Evolutionary conservation across 1,140 invertebrate genomes (phyloP), one percentile per base, ranked within the genome.

Genomic region (Lamellibrachia luymesi): DNA sequence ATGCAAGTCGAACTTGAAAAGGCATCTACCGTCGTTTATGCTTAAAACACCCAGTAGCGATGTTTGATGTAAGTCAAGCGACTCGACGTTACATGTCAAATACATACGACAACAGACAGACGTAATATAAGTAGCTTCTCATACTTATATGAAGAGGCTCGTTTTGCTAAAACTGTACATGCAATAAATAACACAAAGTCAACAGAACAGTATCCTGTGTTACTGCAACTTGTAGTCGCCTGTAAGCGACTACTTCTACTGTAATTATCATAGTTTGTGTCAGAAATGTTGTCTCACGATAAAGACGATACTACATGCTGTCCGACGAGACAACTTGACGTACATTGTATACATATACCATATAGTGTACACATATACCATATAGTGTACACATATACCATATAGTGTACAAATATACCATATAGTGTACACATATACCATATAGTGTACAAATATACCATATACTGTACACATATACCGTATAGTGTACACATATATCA

Each of bases 101-200:
- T 80, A 80, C 64, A 80, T 80, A 80, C 13, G 64, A 80, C 7
- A 22, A 22, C 64, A 80, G 17, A 80, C 64, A 2, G 64, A 80
- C 6, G 64, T 80, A 10, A 80, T 22, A 80, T 0, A 80, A 80
- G 13, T 80, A 80, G 64, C 64, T 22, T 0, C 7, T 10, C 64
- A 10, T 4, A 80, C 17, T 80, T 10, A 22, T 80, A 22, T 80
- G 64, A 4, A 80, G 7, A 2, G 7, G 64, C 64, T 80, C 64
- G 64, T 80, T 80, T 2, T 80, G 64, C 7, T 80, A 80, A 80
- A 80, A 80, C 64, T 80, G 64, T 80, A 80, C 64, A 80, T 80
- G 64, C 64, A 80, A 80, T 80, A 80, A 80, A 80, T 80, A 80
- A 80, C 64, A 80, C 64, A 80, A 80, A 80, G 64, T 80, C 64